Evolutionary conservation across 2,113 vertebrate genomes (phyloP).

Genomic region (Mugil cephalus): DNA sequence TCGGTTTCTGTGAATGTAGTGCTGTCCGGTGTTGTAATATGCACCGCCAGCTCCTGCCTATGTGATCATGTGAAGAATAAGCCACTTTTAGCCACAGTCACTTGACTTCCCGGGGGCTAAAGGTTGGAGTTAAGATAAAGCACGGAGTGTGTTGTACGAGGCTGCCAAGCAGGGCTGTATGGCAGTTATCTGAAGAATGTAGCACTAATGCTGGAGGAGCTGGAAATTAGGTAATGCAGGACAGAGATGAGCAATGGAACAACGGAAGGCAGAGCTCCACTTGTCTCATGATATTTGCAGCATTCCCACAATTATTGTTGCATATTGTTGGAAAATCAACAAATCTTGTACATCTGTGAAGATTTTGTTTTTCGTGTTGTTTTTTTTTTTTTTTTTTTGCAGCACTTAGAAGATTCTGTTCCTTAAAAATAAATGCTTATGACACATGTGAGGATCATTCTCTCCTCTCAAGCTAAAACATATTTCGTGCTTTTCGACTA

Average conservation of each 20-base stretch:
- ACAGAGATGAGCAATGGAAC: too few species aligned
- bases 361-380: too few species aligned
- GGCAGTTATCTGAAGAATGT: background rate
- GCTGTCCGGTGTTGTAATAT: slow-evolving; percentile 3
- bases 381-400: background rate
- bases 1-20: background rate
- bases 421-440: background rate
- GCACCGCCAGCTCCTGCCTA: background rate
- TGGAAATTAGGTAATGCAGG: too few species aligned
- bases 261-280: too few species aligned
- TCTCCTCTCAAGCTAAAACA: too few species aligned
- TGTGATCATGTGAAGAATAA: slow-evolving; percentile 47
- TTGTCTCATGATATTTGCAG: background rate
- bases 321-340: background rate
- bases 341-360: background rate
- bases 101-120: slow-evolving; percentile 41
- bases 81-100: slow-evolving; percentile 42
- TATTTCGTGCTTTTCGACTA: too few species aligned
- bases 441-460: too few species aligned
- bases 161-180: background rate
- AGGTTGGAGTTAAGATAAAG: slow-evolving; percentile 18
- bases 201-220: too few species aligned
- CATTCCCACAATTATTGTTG: background rate
- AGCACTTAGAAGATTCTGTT: background rate
- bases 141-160: background rate